Evolutionary conservation across 1,140 invertebrate species (phyloP), one percentile per base, ranked within the genome.

Genomic region (Bathynomus jamesi): DNA sequence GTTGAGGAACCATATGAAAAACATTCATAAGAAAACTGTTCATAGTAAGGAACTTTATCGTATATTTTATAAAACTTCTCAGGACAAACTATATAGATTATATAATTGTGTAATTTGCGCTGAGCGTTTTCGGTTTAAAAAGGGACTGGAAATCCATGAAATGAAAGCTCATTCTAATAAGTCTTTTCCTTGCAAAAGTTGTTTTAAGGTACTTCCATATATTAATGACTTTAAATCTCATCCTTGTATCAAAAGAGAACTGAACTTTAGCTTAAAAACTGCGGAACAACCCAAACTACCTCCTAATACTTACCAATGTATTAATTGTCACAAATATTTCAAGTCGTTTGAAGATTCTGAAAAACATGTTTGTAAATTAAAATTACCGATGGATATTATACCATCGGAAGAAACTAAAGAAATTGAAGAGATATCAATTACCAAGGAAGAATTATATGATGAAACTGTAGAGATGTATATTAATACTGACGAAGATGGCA

Each of bases 11-110:
- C 70, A 69, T 63, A 66, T 67, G 67, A 66, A 62, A n/a, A n/a
- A 53, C 2, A 65, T 67, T 27, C 72, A 74, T 69, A 70, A 70
- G 21, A 74, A 67, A 61, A 17, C 30, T 11, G 63, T 74, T 61
- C 13, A 53, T 17, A 53, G 40, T 53, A 21, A 5, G 13, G 40
- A 53, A 11, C 13, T 53, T 53, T 17, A 53, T 17, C 13, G 21
- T 3, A 53, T 53, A 53, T 53, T 53, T 40, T 40, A 8, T 53
- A 53, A 1, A 17, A 3, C 21, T 5, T 5, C 40, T 21, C 13
- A 53, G 11, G 21, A 17, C 13, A 53, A 53, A 53, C 13, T 17
- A 17, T 53, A 17, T 17, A 53, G 40, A 21, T 53, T 21, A 53
- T 53, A 3, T 21, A 17, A 1, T 53, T 53, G 40, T 53, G 21